These are phyloP conservation scores for Andrena trimmerana DNA, from an alignment of 2,888 invertebrate species.

Conservation along the genomic window DNA sequence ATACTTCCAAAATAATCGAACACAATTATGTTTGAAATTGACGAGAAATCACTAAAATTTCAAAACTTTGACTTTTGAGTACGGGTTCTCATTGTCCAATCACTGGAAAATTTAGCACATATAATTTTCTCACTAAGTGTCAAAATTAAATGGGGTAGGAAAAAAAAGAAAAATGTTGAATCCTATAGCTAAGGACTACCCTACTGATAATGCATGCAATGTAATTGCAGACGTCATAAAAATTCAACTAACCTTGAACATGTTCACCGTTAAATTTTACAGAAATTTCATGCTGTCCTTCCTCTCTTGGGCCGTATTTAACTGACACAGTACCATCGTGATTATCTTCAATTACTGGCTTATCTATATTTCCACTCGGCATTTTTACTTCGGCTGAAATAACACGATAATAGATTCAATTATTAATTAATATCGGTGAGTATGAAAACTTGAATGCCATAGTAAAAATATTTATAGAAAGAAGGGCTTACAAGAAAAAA, in stretches of 20 bases:
- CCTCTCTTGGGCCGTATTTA: conserved; percentile 97
- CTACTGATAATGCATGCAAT: too few species aligned
- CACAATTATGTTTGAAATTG: too few species aligned
- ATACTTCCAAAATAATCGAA: too few species aligned
- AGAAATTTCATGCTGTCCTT: conserved; percentile 96
- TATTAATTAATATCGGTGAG: neutral
- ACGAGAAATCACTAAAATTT: too few species aligned
- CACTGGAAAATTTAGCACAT: too few species aligned
- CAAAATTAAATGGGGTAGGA: too few species aligned
- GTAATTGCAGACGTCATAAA: neutral
- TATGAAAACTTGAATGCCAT: neutral
- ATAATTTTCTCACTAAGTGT: too few species aligned
- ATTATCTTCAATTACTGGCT: conserved; percentile 97
- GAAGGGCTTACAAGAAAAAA: neutral
- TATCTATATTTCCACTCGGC: conserved; percentile 96
- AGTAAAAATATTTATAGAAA: neutral
- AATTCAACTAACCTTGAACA: conserved; percentile 90
- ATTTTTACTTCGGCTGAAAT: conserved; percentile 96
- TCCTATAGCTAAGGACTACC: too few species aligned
- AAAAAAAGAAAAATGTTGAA: too few species aligned
- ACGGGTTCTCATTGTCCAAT: too few species aligned
- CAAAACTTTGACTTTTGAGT: too few species aligned
- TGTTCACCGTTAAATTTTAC: conserved; percentile 98
- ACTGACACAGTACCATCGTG: conserved; percentile 98
- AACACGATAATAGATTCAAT: neutral